Conservation (phyloP, 2,888 invertebrate genomes). For the Rosalia funebris region DNA sequence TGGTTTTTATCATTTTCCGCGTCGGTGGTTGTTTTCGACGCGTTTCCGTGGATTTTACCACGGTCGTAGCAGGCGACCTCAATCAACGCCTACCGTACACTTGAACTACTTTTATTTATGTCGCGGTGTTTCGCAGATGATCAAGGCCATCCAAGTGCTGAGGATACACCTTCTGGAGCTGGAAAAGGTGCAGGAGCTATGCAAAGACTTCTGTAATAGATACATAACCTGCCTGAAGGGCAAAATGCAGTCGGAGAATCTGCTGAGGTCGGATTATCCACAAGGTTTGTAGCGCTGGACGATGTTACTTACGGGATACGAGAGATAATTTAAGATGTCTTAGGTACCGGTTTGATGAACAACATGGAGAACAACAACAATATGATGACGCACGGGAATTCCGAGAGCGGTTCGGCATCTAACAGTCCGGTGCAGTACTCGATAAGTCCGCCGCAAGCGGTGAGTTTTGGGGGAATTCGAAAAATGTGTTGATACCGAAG, state of each 20-base stretch:
- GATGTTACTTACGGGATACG: background rate
- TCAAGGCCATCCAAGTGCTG: constrained; percentile 88
- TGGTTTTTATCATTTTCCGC: constrained; percentile 32
- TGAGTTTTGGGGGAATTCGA: constrained; percentile 42
- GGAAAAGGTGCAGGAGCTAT: constrained; percentile 94
- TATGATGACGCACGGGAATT: constrained; percentile 62
- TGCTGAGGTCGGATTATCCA: constrained; percentile 82
- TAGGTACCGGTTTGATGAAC: constrained; percentile 64
- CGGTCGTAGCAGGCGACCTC: background rate
- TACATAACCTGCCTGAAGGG: constrained; percentile 92
- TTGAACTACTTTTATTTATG: constrained; percentile 9
- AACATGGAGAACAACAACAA: constrained; percentile 64
- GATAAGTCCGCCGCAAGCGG: constrained; percentile 61
- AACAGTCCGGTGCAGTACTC: constrained; percentile 65
- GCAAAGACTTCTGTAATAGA: constrained; percentile 93
- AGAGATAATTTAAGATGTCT: constrained; percentile 48
- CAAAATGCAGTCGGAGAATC: constrained; percentile 89
- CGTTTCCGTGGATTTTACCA: background rate
- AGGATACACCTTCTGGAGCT: constrained; percentile 91
- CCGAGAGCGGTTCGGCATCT: constrained; percentile 64
- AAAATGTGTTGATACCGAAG: background rate
- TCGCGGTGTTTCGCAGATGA: constrained; percentile 75
- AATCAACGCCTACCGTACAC: background rate
- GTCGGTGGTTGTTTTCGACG: background rate
- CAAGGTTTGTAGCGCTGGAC: constrained; percentile 65